These are phyloP conservation scores for Lampris incognitus DNA, from an alignment of 2,113 vertebrate species.

Conservation along the genomic window DNA sequence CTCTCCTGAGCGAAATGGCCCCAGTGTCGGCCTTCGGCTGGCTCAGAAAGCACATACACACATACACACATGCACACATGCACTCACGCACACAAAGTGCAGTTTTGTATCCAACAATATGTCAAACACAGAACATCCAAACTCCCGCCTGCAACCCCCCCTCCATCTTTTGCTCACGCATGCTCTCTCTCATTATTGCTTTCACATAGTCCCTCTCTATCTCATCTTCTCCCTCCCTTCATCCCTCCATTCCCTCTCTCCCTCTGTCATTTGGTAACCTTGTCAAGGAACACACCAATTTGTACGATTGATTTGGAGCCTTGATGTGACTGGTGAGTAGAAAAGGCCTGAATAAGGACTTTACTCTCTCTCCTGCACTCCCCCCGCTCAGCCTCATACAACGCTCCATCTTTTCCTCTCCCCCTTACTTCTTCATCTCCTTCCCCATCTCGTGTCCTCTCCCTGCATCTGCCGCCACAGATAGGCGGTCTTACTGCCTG, in stretches of 20 bases:
- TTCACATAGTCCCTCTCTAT: conserved; percentile 54
- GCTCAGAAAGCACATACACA: conserved; percentile 14
- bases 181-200: conserved; percentile 31
- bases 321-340: conserved; percentile 82
- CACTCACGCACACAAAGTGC: background rate
- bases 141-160: background rate
- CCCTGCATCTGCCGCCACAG: conserved; percentile 23
- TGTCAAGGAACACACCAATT: conserved; percentile 86
- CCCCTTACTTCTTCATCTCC: conserved; percentile 11
- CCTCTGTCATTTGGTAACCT: conserved; percentile 83
- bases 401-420: background rate
- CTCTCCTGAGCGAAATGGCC: conserved; percentile 33
- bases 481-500: conserved; percentile 6
- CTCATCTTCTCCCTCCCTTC: conserved; percentile 26
- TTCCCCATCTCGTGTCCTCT: conserved; percentile 10
- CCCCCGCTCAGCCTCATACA: background rate
- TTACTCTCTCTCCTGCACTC: conserved; percentile 49
- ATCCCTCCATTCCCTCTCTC: conserved; percentile 38
- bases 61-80: conserved; percentile 11
- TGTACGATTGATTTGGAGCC: conserved; percentile 85
- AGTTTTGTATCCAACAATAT: conserved; percentile 46
- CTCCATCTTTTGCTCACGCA: conserved; percentile 13
- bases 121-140: conserved; percentile 50
- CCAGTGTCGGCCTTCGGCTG: conserved; percentile 48
- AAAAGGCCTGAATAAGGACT: conserved; percentile 83